Conservation (phyloP, 2,888 invertebrate species). For the Troides aeacus region DNA sequence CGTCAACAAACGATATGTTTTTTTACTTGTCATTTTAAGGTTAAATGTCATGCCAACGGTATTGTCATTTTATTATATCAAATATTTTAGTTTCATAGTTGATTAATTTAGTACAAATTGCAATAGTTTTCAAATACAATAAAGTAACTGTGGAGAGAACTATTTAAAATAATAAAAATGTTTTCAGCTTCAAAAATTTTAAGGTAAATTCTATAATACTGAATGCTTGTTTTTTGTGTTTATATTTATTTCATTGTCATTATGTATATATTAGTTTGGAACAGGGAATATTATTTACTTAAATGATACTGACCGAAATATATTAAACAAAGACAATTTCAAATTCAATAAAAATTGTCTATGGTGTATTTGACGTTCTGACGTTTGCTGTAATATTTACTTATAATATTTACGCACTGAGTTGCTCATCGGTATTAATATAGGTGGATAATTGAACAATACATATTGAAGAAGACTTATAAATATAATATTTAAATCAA, state of each 20-base stretch:
- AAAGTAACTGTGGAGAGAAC: constrained; percentile 20
- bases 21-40: constrained; percentile 13
- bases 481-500: constrained; percentile 12
- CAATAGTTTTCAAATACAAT: constrained; percentile 17
- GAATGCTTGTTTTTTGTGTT: background rate
- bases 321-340: background rate
- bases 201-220: constrained; percentile 39
- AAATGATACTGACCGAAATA: background rate
- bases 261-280: background rate
- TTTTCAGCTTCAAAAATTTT: constrained; percentile 51
- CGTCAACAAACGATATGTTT: constrained; percentile 1
- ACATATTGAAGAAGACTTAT: constrained; percentile 26
- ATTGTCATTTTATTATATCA: constrained; percentile 23
- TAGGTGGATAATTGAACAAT: constrained; percentile 25
- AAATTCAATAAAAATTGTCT: constrained; percentile 12
- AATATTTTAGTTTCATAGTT: constrained; percentile 22
- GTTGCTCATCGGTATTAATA: constrained; percentile 33
- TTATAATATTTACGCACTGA: constrained; percentile 51
- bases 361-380: constrained; percentile 41
- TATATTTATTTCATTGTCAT: background rate
- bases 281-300: too few relatives aligned
- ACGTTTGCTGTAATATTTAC: constrained; percentile 44
- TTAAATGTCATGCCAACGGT: constrained; percentile 12
- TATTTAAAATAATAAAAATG: constrained; percentile 37
- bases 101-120: constrained; percentile 19